phyloP scores from a whole-genome alignment of 2,797 vertebrate genomes.

The Melanotaenia maccullochi region DNA sequence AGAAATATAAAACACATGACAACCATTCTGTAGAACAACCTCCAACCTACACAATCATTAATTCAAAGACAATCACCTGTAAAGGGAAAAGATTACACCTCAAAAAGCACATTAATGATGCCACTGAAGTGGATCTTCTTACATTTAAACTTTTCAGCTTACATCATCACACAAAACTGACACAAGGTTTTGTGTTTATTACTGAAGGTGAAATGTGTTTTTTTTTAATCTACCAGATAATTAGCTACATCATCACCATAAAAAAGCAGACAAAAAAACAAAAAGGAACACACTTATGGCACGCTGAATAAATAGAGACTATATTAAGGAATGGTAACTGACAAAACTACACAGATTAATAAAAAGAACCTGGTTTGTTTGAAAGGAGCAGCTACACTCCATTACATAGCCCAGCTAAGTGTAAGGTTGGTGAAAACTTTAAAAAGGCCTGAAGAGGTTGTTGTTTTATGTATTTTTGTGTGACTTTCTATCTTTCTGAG shows the following conservation, averaged over 20 bases:
- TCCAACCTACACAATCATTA: conserved; percentile 40
- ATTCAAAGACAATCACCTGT: conserved; percentile 38
- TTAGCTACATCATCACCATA: conserved; percentile 20
- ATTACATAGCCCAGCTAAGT: not conserved
- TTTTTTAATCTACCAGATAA: conserved; percentile 50
- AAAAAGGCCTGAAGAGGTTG: conserved; percentile 13
- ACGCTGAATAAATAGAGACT: not conserved
- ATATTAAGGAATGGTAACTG: not conserved
- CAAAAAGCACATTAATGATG: conserved; percentile 40
- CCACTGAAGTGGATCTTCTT: conserved; percentile 49
- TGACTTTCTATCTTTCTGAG: conserved; percentile 42
- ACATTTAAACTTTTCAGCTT: conserved; percentile 51
- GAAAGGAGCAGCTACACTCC: conserved; percentile 37
- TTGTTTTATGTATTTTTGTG: conserved; percentile 14
- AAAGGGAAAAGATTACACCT: conserved; percentile 27
- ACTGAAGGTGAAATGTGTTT: conserved; percentile 30
- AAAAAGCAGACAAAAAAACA: not conserved
- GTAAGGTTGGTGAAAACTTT: not conserved
- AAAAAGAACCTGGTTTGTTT: conserved; percentile 51
- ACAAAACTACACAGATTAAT: not conserved
- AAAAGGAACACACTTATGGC: not conserved
- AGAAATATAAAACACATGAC: conserved; percentile 58
- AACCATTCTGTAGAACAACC: conserved; percentile 37
- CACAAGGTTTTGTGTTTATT: conserved; percentile 29
- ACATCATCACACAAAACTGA: conserved; percentile 54